Evolutionary conservation across 2,888 invertebrate species (phyloP), one percentile per base, ranked within the genome.

Genomic region (Tenthredo livida): DNA sequence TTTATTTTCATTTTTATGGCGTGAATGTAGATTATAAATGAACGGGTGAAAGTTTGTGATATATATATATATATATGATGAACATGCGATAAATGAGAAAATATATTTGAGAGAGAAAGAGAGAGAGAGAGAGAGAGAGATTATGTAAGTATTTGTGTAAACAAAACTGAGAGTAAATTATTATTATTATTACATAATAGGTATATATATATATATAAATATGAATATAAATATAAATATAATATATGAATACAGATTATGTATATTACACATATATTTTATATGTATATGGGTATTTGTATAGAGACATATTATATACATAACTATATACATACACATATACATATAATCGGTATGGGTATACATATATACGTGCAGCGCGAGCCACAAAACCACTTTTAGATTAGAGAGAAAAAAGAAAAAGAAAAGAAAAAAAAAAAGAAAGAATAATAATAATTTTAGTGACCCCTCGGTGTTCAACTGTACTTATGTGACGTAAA

Each of bases 391-490:
- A 80, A 58, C 17, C 43, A 70, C 29, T 61, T 80, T 80, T 83
- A 83, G 83, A 67, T 33, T 83, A 83, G 67, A 40, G 50, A 67
- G 33, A 85, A 87, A 86, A 87, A 87, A 65, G 87, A 85, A 67
- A 10, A 85, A 87, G 86, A 87, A 87, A 87, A 86, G 87, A 87
- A 65, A 87, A 85, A 67, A 10, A 85, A 87, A 86, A 87, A 87
- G 58, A 87, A 86, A 3, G 78, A 89, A 91, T 87, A 89, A 91
- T 87, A 89, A 90, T 90, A 90, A 92, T 90, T 89, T 90, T 92
- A 92, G 92, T 88, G 88, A 90, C 91, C 92, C 91, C 88, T 93
- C 89, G 92, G 93, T 92, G 93, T 93, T 93, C 92, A 92, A 92
- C 91, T 93, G 92, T 93, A 93, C 92, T 93, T 92, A 92, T 91